Evolutionary conservation across 2,888 invertebrate species (phyloP), one percentile per base, ranked within the genome.

Genomic region (Andrena dorsata): DNA sequence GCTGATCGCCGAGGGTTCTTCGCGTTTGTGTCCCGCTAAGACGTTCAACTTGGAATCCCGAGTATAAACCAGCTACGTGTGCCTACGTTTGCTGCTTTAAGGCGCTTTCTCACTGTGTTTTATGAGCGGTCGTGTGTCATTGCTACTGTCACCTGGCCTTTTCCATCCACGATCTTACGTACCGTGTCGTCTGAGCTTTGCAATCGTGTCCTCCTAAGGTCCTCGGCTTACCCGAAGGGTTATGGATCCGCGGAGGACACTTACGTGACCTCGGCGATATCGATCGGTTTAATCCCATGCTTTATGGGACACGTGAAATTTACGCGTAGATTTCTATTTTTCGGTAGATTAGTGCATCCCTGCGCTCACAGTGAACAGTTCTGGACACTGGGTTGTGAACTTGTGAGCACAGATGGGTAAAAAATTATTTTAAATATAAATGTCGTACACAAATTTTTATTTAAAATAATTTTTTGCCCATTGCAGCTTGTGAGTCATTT

Each of bases 51-150:
- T n/a, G 35, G 66, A 81, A 80, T 80, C 86, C 77, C 76, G 49
- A 66, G 86, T 60, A 82, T 80, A 85, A 86, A 87, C 82, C 75
- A 61, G 70, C 32, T 75, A 86, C 80, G 80, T 82, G 80, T 82
- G 68, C 51, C 72, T 60, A 61, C 79, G 74, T 75, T 81, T 60
- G 78, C 61, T 47, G 73, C 82, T 79, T 82, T 72, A 83, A 87
- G 83, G 77, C 80, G 87, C 74, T 82, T 87, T 81, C 78, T 75
- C 70, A 72, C 79, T 74, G 70, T 89, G 84, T 82, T 89, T 88
- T 88, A 88, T 83, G 86, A 88, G 80, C 80, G 77, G 75, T 66
- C 87, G 86, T 86, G 87, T 82, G 89, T 88, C 88, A 89, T 89
- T 81, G 89, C 89, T 83, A 80, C 87, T 60, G 77, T 86, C 77